Evolutionary conservation across 2,888 invertebrate species (phyloP).

Genomic region (Elgonia sp.): DNA sequence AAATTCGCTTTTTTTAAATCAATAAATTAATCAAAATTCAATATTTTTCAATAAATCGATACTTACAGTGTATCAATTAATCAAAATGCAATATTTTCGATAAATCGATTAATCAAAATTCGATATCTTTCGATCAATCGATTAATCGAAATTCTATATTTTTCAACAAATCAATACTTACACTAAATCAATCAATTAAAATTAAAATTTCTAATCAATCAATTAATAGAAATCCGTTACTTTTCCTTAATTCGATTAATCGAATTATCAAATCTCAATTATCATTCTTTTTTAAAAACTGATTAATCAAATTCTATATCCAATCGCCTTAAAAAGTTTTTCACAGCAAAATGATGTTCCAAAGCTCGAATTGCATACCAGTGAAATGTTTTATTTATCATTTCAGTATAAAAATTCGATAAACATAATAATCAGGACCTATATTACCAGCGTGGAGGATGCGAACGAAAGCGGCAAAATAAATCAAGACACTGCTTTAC

Average conservation of each 20-base stretch:
- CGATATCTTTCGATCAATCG: not conserved
- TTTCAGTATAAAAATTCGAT: conserved; percentile 24
- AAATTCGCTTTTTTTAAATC: not conserved
- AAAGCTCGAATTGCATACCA: conserved; percentile 54
- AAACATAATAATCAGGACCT: conserved; percentile 32
- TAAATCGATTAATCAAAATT: not conserved
- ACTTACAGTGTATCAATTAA: too few species aligned
- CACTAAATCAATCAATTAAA: too few species aligned
- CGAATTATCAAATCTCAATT: not conserved
- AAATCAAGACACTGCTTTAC: conserved; percentile 86
- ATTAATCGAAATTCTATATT: conserved; percentile 6
- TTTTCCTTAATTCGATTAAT: not conserved
- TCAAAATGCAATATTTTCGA: not conserved
- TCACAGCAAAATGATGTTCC: conserved; percentile 31
- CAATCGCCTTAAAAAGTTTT: not conserved
- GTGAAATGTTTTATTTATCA: conserved; percentile 19
- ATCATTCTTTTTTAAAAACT: not conserved
- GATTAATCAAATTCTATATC: not conserved
- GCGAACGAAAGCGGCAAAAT: conserved; percentile 85
- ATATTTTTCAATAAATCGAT: not conserved
- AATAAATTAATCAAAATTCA: not conserved
- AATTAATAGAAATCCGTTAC: conserved; percentile 8
- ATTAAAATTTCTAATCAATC: not conserved
- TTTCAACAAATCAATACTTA: not conserved
- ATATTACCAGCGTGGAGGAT: conserved; percentile 76